Conservation (phyloP, 2,113 vertebrate genomes). For the Caloenas nicobarica region DNA sequence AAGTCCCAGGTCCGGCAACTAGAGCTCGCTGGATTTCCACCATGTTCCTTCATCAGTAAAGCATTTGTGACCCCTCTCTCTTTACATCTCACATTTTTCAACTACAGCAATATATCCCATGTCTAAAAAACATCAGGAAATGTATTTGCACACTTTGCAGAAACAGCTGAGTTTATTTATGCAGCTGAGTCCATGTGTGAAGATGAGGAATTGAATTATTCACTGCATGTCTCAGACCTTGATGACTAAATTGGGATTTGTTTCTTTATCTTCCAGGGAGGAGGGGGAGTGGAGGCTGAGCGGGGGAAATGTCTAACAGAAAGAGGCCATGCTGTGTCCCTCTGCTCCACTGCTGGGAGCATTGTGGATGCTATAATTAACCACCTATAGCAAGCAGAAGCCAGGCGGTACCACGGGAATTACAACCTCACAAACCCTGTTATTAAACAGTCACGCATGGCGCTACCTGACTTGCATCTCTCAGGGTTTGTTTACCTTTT, state of each 20-base stretch:
- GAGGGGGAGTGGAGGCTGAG: neutral
- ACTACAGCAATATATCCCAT: neutral
- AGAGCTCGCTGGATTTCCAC: neutral
- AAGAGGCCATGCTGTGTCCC: neutral
- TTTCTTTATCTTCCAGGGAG: constrained; percentile 44
- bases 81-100: neutral
- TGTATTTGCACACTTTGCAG: neutral
- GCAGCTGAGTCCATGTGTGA: constrained; percentile 28
- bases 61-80: neutral
- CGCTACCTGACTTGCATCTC: neutral
- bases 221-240: constrained; percentile 45
- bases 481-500: neutral
- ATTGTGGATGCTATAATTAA: constrained; percentile 32
- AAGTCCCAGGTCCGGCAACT: neutral
- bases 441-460: neutral
- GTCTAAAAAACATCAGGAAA: neutral
- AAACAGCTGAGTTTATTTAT: constrained; percentile 48
- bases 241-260: constrained; percentile 69
- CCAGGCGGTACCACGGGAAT: neutral
- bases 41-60: neutral
- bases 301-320: constrained; percentile 8
- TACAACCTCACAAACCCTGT: neutral
- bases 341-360: neutral
- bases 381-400: neutral
- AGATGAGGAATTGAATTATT: constrained; percentile 66